These are phyloP conservation scores for Orthonyx spaldingii DNA, from an alignment of 2,113 vertebrate species.

Conservation along the genomic window DNA sequence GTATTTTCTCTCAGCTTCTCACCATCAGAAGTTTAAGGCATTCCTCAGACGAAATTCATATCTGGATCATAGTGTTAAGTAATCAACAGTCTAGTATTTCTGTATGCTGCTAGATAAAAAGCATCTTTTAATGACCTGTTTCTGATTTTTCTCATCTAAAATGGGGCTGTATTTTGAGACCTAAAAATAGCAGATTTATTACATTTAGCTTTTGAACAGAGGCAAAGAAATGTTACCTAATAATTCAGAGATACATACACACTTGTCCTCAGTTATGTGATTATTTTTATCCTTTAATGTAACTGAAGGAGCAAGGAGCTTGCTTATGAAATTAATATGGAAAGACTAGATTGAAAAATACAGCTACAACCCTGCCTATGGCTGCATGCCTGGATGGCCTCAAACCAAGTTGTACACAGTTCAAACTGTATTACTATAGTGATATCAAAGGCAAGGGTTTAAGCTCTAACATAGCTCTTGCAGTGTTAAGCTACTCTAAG, in stretches of 20 bases:
- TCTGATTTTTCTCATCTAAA: conserved; percentile 23
- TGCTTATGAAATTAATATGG: not conserved
- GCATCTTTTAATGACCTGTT: conserved; percentile 27
- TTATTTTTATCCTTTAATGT: conserved; percentile 38
- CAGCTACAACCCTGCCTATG: not conserved
- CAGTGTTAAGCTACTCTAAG: not conserved
- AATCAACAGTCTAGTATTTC: not conserved
- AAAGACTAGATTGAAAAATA: not conserved
- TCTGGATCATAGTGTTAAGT: not conserved
- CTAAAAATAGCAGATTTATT: conserved; percentile 18
- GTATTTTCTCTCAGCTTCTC: not conserved
- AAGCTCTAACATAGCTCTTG: not conserved
- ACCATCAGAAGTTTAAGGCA: conserved; percentile 10
- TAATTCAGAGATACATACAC: conserved; percentile 19
- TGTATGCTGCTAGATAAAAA: conserved; percentile 18
- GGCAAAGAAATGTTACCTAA: conserved; percentile 49
- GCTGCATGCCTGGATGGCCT: not conserved
- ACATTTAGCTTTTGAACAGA: conserved; percentile 25
- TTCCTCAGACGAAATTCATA: not conserved
- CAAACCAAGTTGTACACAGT: not conserved
- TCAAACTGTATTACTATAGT: not conserved
- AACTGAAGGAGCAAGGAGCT: conserved; percentile 3
- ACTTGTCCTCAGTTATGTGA: not conserved
- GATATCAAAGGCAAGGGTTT: not conserved
- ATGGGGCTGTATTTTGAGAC: not conserved